Percentiles rank a stretch among this genome's conserved stretches.
Evolutionary conservation across 2,113 vertebrate species (phyloP).

Genomic region (Seriola quinqueradiata): DNA sequence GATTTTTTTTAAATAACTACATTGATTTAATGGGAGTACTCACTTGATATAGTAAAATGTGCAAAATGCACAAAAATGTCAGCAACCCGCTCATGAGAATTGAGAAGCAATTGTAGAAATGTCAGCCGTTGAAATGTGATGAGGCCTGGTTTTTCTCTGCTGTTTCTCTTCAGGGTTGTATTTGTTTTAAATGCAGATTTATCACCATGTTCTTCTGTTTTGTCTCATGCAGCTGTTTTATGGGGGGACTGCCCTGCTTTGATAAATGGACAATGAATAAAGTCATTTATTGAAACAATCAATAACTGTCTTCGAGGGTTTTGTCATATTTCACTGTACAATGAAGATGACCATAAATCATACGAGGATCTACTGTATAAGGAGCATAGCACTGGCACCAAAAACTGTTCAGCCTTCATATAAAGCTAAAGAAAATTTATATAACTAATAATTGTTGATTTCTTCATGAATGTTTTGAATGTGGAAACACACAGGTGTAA

Average conservation of each 20-base stretch:
- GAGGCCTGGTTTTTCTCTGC: slow-evolving; percentile 52
- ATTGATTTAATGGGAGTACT: background rate
- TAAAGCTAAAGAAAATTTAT: background rate
- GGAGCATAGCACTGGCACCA: background rate
- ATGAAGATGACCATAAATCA: slow-evolving; percentile 25
- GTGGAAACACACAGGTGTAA: slow-evolving; percentile 22
- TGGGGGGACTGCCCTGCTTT: slow-evolving; percentile 4
- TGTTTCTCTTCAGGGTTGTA: background rate
- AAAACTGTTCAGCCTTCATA: background rate
- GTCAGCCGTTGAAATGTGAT: slow-evolving; percentile 44
- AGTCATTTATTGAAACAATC: slow-evolving; percentile 42
- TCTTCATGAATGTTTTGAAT: slow-evolving; percentile 10
- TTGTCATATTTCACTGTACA: slow-evolving; percentile 30
- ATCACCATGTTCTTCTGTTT: slow-evolving; percentile 33
- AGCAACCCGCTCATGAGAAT: slow-evolving; percentile 1
- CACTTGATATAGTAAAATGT: slow-evolving; percentile 11
- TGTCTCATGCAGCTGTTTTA: slow-evolving; percentile 44
- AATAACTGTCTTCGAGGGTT: slow-evolving; percentile 25
- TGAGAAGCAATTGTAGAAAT: slow-evolving; percentile 46
- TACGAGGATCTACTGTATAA: background rate
- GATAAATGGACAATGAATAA: slow-evolving; percentile 47
- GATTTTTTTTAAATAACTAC: background rate
- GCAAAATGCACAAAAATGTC: slow-evolving; percentile 40
- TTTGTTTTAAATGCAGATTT: slow-evolving; percentile 36
- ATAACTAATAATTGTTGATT: background rate